Conservation (phyloP, 2,797 vertebrate species). For the Xyrichtys novacula region DNA sequence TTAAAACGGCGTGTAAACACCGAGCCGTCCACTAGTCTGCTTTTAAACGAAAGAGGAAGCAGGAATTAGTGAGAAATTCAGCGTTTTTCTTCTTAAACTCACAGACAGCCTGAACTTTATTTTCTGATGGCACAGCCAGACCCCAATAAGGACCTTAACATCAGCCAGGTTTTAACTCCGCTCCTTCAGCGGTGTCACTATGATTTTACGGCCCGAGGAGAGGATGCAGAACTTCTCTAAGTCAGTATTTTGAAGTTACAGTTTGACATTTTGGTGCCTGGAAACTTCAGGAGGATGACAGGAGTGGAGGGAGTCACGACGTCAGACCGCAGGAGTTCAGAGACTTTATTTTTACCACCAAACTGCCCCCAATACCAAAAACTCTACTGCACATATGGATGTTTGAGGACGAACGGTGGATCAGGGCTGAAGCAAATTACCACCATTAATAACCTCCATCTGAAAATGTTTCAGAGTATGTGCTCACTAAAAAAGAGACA, state of each 20-base stretch:
- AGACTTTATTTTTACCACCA: not conserved
- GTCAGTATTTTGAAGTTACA: slow-evolving; percentile 5
- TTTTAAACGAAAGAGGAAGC: not conserved
- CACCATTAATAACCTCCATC: too few species aligned
- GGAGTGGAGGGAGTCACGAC: not conserved
- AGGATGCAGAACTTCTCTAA: slow-evolving; percentile 2
- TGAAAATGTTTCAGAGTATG: too few species aligned
- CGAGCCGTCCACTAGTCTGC: not conserved
- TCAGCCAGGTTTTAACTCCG: not conserved
- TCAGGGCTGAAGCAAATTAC: too few species aligned
- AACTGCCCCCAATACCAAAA: not conserved
- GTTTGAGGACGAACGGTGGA: too few species aligned
- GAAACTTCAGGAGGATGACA: not conserved
- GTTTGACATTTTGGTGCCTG: slow-evolving; percentile 8
- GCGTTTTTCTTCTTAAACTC: not conserved
- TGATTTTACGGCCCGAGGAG: not conserved
- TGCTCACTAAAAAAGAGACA: too few species aligned
- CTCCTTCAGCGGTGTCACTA: not conserved
- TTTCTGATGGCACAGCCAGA: not conserved
- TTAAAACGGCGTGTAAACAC: slow-evolving; percentile 6
- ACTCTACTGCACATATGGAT: too few species aligned
- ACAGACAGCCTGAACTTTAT: not conserved
- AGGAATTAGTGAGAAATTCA: not conserved
- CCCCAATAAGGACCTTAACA: not conserved
- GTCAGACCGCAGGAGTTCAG: not conserved